Evolutionary conservation across 2,113 vertebrate species (phyloP).

Genomic region (Sebastes schlegelii): DNA sequence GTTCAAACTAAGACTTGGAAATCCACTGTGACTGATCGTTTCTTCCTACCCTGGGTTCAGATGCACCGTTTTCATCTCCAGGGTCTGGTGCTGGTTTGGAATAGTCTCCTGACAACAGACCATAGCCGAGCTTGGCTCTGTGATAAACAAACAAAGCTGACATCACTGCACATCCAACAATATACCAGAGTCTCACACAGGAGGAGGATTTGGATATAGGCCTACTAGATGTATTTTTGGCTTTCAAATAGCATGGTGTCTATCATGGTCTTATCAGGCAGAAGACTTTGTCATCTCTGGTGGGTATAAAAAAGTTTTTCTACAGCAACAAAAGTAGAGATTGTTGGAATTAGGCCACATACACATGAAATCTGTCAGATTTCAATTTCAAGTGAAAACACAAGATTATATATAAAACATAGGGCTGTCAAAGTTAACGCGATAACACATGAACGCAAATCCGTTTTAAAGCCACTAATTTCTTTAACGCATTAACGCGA

Average conservation of each 20-base stretch:
- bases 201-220: slow-evolving; percentile 23
- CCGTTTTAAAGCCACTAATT: too few species aligned
- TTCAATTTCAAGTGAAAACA: not conserved
- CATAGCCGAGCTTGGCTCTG: slow-evolving; percentile 96
- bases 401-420: not conserved
- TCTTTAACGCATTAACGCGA: too few species aligned
- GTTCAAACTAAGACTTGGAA: slow-evolving; percentile 7
- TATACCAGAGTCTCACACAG: slow-evolving; percentile 12
- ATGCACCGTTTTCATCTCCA: slow-evolving; percentile 85
- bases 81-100: slow-evolving; percentile 90
- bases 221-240: slow-evolving; percentile 25
- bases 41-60: slow-evolving; percentile 90
- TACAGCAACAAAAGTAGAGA: not conserved
- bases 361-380: not conserved
- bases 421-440: too few species aligned
- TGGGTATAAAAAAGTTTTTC: slow-evolving; percentile 10
- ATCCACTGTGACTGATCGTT: not conserved
- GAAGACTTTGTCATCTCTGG: not conserved
- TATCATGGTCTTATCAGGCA: not conserved
- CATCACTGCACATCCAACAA: slow-evolving; percentile 37
- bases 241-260: slow-evolving; percentile 13
- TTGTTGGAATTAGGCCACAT: not conserved
- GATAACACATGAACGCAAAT: too few species aligned
- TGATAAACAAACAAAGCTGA: slow-evolving; percentile 50
- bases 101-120: slow-evolving; percentile 95